Evolutionary conservation across 1,140 invertebrate genomes (phyloP), one percentile per base, ranked within the genome.

Genomic region (Caenorhabditis remanei): DNA sequence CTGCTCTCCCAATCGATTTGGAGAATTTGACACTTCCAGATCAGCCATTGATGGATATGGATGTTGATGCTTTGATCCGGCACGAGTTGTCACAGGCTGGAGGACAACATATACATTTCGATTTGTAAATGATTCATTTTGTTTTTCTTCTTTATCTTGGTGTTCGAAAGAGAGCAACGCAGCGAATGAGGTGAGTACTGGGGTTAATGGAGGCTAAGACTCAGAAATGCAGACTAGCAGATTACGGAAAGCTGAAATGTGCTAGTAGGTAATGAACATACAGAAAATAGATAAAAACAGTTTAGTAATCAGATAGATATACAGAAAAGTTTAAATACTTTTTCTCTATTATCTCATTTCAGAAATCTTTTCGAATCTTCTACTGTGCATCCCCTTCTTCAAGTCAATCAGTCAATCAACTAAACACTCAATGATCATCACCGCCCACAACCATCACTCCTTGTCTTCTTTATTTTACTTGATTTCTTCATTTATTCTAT

Each of bases 1-100:
- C 85, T 21, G 86, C 88, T 63, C 89, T 89, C 13, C 89, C 89
- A 9, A 89, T 88, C 50, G 89, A 89, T 84, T 84, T 89, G 56
- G 89, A 88, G 84, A 89, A 89, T 79, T 67, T 89, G 50, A 89
- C 88, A 43, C 86, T 89, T 65, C 89, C 89, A 8, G 88, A 89
- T 84, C 87, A 89, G 67, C 88, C 89, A 32, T 46, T 88, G 56
- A 89, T 92, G 48, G 90, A 90, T 79, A 83, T 91, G 56, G 87
- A 90, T 82, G 84, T 90, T n/a, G 89, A 90, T 50, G 90, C 91
- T 65, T 56, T 92, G 21, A 56, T 87, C 1, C 53, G 83, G 40
- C 87, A 89, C 19, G 87, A 91, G 24, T 43, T 87, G 2, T 41
- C n/a, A 24, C 87, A 88, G 53, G 55, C 87, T 32, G 41, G 83